Conservation (phyloP, 2,113 vertebrate genomes). For the Australoheros scitulus region DNA sequence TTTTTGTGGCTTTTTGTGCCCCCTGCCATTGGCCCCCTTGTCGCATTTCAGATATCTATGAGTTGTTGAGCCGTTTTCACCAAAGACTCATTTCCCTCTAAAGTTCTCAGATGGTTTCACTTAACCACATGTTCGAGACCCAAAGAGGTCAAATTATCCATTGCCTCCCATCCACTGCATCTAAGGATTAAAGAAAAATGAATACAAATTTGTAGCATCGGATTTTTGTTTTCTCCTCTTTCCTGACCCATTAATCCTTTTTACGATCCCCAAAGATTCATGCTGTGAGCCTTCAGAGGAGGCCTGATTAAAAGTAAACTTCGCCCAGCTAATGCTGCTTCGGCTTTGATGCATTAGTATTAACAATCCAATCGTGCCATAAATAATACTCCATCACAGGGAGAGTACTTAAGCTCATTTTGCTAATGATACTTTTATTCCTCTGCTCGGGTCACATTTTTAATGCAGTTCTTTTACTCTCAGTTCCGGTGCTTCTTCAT, state of each 20-base stretch:
- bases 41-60: constrained; percentile 5
- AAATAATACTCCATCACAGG: constrained; percentile 1
- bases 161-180: neutral
- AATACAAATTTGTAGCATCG: constrained; percentile 10
- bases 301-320: constrained; percentile 11
- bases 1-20: neutral
- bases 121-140: constrained; percentile 8
- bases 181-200: constrained; percentile 11
- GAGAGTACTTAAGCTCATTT: constrained; percentile 15
- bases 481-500: constrained; percentile 6
- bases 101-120: constrained; percentile 20
- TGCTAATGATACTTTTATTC: constrained; percentile 15
- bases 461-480: neutral
- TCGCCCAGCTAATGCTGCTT: constrained; percentile 3
- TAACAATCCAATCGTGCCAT: constrained; percentile 9
- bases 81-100: neutral
- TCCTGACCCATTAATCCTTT: constrained; percentile 6
- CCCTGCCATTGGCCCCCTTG: neutral
- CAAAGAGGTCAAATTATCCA: constrained; percentile 15
- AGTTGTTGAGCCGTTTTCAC: neutral
- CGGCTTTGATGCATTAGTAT: constrained; percentile 12
- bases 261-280: constrained; percentile 8
- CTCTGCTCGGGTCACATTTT: constrained; percentile 3
- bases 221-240: constrained; percentile 5
- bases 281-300: constrained; percentile 8